Evolutionary conservation across 2,113 vertebrate species (phyloP).

Genomic region (Indri indri): DNA sequence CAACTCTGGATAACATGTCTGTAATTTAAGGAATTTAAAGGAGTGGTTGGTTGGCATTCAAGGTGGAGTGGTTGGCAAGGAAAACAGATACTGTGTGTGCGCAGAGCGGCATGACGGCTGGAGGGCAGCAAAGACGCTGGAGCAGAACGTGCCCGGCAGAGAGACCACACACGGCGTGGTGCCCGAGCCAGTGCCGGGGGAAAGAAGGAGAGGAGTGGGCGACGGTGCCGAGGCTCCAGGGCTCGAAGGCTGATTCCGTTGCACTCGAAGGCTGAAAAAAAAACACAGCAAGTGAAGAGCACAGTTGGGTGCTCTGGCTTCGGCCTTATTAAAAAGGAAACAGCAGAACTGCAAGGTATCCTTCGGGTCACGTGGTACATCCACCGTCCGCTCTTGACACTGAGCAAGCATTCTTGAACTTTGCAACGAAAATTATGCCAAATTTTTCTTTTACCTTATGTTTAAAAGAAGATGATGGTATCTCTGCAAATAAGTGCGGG

Average conservation of each 20-base stretch:
- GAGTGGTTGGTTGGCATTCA: neutral
- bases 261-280: neutral
- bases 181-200: neutral
- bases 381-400: neutral
- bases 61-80: neutral
- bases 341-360: neutral
- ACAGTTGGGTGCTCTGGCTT: neutral
- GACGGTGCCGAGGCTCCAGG: no score
- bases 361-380: neutral
- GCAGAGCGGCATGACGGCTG: neutral
- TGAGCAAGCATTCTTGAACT: constrained; percentile 3
- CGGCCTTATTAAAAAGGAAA: neutral
- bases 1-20: neutral
- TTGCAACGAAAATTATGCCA: neutral
- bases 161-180: neutral
- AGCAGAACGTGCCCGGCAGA: neutral
- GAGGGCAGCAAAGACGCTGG: neutral
- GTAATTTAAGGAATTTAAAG: neutral
- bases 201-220: neutral
- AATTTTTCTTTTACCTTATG: neutral
- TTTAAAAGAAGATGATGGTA: constrained; percentile 28
- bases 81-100: no score
- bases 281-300: neutral
- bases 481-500: neutral
- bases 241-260: neutral